Base-by-base conservation (phyloP, 2,888 invertebrate genomes). In the Lamproptera curius region DNA sequence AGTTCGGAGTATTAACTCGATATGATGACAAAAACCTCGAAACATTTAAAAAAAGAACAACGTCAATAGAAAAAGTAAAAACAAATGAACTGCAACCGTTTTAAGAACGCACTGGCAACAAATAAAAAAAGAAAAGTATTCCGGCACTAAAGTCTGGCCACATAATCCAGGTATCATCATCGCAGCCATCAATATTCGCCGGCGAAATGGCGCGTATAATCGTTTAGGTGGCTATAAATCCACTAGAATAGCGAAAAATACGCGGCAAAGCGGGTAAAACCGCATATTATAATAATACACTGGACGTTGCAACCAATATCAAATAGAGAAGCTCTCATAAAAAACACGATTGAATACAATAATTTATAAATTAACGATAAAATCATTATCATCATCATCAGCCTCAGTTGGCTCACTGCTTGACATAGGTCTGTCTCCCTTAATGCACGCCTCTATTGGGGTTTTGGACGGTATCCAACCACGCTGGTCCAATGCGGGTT, bases 171-270 rank as follows among this genome's bases (percentile, higher is more conserved):
- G 31, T 23, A n/a, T 36, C 20, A 33, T 11, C n/a, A 14, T 35
- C 28, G 26, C 9, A 10, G 20, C 3, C 35, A 28, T 46, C 10
- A 28, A 41, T 41, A 40, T 14, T 10, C 28, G 46, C 16, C 9
- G 15, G 47, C 26, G n/a, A 26, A 48, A 43, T 38, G 20, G 16
- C 26, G 17, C 42, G 28, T 31, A 28, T 34, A 43, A 48, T 39
- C 34, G 38, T 11, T 16, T 39, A 34, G 26, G 43, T 13, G 15
- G 16, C 16, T 14, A 39, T 42, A 48, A 48, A 48, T 39, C 13
- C 11, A 28, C 23, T 34, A 33, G 33, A 37, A 26, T 37, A 16
- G 16, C 42, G 46, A 42, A 42, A 37, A 42, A 42, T 16, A 33
- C 26, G 9, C 20, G 28, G n/a, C 42, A 26, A 14, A 26, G 15